Conservation (phyloP, 2,113 vertebrate species). For the Stictonetta naevosa region DNA sequence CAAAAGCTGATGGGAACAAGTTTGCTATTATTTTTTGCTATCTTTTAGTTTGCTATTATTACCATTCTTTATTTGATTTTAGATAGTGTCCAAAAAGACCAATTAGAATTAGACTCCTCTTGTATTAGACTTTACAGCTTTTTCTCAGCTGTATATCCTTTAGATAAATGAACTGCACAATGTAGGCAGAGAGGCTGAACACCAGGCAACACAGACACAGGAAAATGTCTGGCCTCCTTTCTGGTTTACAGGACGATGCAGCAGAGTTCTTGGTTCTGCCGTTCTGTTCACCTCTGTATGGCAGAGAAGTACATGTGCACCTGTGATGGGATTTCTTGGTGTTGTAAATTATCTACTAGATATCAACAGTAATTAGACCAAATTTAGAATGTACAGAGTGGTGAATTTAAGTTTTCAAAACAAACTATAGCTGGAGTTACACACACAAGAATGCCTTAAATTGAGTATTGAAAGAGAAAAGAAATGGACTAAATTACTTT, state of each 20-base stretch:
- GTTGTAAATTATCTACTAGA: neutral
- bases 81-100: neutral
- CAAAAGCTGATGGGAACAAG: neutral
- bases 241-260: rapidly evolving
- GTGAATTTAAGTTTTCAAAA: slow-evolving; percentile 38
- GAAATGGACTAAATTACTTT: slow-evolving; percentile 23
- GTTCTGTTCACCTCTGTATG: neutral
- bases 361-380: slow-evolving; percentile 19
- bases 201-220: neutral
- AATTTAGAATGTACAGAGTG: neutral
- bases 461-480: slow-evolving; percentile 27
- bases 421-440: neutral
- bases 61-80: neutral
- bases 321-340: neutral
- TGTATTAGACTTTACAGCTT: neutral
- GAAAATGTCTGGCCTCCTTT: neutral
- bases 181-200: neutral
- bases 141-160: neutral
- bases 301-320: neutral
- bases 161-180: neutral
- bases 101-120: neutral
- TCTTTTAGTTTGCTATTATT: neutral
- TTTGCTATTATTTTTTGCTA: too few relatives aligned
- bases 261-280: neutral
- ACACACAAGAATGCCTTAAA: slow-evolving; percentile 2